Evolutionary conservation across 2,888 invertebrate genomes (phyloP).

Genomic region (Xanthorhoe designata): DNA sequence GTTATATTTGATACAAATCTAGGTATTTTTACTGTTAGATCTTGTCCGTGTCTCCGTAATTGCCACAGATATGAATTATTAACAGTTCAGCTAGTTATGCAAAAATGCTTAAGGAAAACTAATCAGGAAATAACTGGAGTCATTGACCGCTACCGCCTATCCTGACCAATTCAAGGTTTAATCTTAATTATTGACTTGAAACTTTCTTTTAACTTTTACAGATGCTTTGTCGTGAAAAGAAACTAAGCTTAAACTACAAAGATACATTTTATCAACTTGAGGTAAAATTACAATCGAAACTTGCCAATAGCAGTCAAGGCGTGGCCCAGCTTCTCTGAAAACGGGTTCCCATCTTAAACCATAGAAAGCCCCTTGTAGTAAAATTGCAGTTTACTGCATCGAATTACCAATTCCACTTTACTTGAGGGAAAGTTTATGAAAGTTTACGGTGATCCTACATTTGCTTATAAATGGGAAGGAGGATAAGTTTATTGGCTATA

Average conservation of each 20-base stretch:
- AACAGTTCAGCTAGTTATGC: conserved; percentile 39
- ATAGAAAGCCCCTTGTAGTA: neutral
- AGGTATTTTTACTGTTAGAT: neutral
- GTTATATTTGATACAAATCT: neutral
- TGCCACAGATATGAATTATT: conserved; percentile 17
- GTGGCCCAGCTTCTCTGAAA: neutral
- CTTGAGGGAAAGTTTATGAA: neutral
- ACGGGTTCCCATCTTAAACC: neutral
- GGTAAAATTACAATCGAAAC: neutral
- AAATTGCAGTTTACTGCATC: neutral
- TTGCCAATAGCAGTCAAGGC: neutral
- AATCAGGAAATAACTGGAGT: conserved; percentile 63
- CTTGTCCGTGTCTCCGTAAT: conserved; percentile 9
- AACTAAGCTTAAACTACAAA: neutral
- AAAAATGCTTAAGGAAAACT: conserved; percentile 48
- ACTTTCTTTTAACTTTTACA: conserved; percentile 10
- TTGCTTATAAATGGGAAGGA: neutral
- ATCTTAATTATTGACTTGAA: neutral
- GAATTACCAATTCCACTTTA: neutral
- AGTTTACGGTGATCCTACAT: neutral
- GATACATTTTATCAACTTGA: neutral
- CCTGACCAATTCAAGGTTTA: conserved; percentile 52
- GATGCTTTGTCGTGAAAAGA: neutral
- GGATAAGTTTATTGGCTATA: neutral
- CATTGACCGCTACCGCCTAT: conserved; percentile 68